Evolutionary conservation across 1,140 invertebrate genomes (phyloP), one percentile per base, ranked within the genome.

Genomic region (Stegodyphus mimosarum): DNA sequence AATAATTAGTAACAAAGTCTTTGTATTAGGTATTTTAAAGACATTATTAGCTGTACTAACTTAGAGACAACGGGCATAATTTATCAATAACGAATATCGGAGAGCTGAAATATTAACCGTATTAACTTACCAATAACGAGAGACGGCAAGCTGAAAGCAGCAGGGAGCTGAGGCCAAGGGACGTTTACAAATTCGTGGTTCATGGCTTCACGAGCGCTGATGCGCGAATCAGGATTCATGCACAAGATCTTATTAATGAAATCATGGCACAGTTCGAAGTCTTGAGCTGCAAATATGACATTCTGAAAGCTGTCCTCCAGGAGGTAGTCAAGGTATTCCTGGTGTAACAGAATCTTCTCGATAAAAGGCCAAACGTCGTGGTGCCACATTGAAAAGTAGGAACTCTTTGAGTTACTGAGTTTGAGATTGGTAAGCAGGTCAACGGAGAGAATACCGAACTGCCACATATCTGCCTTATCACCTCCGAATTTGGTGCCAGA

Each of bases 381-480:
- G 51, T 80, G 66, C 67, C 66, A 80, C 6, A 80, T 17, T 5
- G 51, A 10, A 13, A 60, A 60, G 9, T 60, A 6, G 33, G 67
- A 71, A 51, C 17, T 49, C 10, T 51, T 50, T 15, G 7, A 6
- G 17, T n/a, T 49, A 11, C 33, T 80, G 5, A 80, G 17, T 6
- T 53, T 55, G 6, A 70, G 7, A 53, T 80, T 71, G 11, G 78
- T 80, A 6, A 80, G 53, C 11, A 80, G 53, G 10, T 80, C 78
- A 15, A 80, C n/a, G 6, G 69, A 33, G 2, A 80, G 69, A 18
- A 80, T 80, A 5, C 78, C 78, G 11, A 15, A 80, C 53, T 80
- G 67, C 78, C 78, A 80, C 78, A 80, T 80, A n/a, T 80, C 78
- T 6, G 78, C 78, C 9, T 70, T 80, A 11, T 80, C 78, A 2